A percentile compares a stretch with the other conserved stretches of the same genome.
These are phyloP conservation scores for Coracopsis vasa DNA, from an alignment of 2,113 vertebrate species.

Conservation along the genomic window DNA sequence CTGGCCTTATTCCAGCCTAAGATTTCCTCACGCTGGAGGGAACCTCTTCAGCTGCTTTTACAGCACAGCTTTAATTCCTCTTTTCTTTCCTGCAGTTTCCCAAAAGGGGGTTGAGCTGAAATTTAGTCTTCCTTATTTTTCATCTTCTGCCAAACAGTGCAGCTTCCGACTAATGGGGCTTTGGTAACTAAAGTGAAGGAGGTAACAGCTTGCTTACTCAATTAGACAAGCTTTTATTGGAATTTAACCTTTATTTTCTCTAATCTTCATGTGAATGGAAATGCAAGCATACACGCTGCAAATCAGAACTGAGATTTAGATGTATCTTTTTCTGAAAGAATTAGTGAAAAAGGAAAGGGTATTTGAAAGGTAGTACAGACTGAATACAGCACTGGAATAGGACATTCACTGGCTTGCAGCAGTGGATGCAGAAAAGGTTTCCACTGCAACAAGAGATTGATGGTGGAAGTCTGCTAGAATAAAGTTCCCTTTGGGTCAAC, in stretches of 20 bases:
- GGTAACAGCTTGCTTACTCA: background rate
- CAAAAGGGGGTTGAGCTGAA: background rate
- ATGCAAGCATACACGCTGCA: accelerated
- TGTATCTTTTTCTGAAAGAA: background rate
- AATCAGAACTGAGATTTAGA: background rate
- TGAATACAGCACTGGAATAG: background rate
- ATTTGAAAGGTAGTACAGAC: background rate
- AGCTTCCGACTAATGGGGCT: background rate
- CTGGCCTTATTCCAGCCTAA: constrained; percentile 23
- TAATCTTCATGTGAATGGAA: background rate
- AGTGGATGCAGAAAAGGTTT: background rate
- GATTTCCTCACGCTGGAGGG: constrained; percentile 17
- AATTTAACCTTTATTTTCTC: background rate
- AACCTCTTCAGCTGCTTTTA: constrained; percentile 37
- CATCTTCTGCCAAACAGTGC: background rate
- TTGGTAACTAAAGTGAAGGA: background rate
- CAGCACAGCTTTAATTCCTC: background rate
- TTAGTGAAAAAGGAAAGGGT: background rate
- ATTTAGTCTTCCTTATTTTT: background rate
- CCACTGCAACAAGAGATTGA: background rate
- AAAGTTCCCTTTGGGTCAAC: background rate
- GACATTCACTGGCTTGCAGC: background rate
- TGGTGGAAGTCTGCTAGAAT: background rate
- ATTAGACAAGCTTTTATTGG: background rate
- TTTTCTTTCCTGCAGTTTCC: background rate